Evolutionary conservation across 1,140 invertebrate species (phyloP).

Genomic region (Triops cancriformis): DNA sequence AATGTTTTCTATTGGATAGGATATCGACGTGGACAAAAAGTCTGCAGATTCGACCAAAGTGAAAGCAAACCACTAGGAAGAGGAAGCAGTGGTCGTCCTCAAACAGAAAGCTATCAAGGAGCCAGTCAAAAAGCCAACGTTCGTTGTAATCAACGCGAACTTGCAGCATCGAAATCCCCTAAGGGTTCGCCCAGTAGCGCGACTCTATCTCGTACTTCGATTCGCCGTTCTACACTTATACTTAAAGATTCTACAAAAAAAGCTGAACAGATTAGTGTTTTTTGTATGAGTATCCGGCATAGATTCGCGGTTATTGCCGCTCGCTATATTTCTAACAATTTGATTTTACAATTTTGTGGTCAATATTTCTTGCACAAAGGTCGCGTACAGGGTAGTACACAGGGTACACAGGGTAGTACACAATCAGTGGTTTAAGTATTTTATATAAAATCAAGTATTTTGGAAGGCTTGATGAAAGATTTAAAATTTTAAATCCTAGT

Average conservation of each 20-base stretch:
- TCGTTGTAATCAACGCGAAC: neutral
- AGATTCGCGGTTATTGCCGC: no score
- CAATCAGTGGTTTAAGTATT: no score
- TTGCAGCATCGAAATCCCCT: slow-evolving; percentile 1
- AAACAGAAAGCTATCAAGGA: neutral
- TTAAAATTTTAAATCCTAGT: no score
- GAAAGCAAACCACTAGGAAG: neutral
- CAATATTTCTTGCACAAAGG: no score
- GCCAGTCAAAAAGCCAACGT: neutral
- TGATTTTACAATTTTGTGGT: no score
- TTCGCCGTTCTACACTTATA: neutral
- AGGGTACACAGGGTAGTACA: no score
- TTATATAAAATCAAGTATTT: no score
- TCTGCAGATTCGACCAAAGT: neutral
- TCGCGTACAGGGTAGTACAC: no score
- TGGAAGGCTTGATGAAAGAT: no score
- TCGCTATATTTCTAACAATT: no score
- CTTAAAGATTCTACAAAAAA: slow-evolving; percentile 16
- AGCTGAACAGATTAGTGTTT: neutral
- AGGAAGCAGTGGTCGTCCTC: neutral
- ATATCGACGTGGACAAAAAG: slow-evolving; percentile 14
- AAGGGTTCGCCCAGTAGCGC: neutral
- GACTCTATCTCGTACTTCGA: neutral
- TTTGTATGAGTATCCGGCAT: no score
- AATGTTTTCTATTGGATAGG: neutral